Conservation (phyloP, 2,888 invertebrate genomes). For the Atherix ibis region DNA sequence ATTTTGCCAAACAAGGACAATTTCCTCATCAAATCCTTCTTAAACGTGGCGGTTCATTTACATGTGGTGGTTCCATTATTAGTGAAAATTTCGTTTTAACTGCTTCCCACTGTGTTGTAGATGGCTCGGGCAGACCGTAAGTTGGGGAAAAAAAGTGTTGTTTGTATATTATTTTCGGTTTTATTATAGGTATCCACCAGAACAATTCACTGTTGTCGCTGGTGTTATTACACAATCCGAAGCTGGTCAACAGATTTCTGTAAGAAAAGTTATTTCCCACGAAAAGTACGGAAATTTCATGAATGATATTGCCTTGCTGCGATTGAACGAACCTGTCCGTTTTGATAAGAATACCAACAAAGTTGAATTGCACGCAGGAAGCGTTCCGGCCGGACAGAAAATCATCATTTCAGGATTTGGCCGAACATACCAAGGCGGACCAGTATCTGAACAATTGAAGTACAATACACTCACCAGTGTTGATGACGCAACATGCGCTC, state of each 20-base stretch:
- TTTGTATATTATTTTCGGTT: background rate
- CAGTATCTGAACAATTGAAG: slow-evolving; percentile 17
- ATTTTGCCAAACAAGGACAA: slow-evolving; percentile 20
- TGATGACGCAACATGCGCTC: slow-evolving; percentile 13
- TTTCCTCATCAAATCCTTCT: slow-evolving; percentile 28
- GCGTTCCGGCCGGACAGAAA: slow-evolving; percentile 15
- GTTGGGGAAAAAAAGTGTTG: slow-evolving; percentile 11
- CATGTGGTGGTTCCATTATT: slow-evolving; percentile 20
- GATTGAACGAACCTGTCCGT: slow-evolving; percentile 17
- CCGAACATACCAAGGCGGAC: slow-evolving; percentile 15
- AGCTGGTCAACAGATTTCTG: slow-evolving; percentile 20
- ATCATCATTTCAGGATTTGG: slow-evolving; percentile 25
- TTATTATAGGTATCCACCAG: slow-evolving; percentile 18
- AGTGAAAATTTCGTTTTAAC: slow-evolving; percentile 16
- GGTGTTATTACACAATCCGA: slow-evolving; percentile 20
- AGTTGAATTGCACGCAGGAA: slow-evolving; percentile 16
- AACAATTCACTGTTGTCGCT: slow-evolving; percentile 19
- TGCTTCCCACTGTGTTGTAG: slow-evolving; percentile 21
- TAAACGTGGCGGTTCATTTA: slow-evolving; percentile 17
- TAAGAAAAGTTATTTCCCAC: slow-evolving; percentile 20
- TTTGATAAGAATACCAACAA: slow-evolving; percentile 15
- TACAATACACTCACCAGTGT: slow-evolving; percentile 16
- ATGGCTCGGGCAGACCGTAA: slow-evolving; percentile 16
- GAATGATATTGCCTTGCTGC: slow-evolving; percentile 22
- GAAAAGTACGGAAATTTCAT: slow-evolving; percentile 16